Base-by-base conservation (phyloP, 2,113 vertebrate genomes). In the Spilogale gracilis region DNA sequence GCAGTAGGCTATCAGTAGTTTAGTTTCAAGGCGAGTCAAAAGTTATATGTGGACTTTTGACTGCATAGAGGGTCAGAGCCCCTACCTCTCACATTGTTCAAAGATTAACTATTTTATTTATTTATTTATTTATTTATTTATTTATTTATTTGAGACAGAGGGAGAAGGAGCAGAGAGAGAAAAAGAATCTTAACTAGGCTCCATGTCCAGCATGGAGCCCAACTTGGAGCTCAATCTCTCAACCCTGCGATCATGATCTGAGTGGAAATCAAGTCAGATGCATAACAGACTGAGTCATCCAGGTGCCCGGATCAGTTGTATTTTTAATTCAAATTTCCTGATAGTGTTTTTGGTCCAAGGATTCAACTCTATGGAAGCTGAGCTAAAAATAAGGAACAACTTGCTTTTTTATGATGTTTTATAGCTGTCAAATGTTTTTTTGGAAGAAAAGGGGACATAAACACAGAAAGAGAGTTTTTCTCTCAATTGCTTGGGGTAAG, bases 251-350 rank as follows among this genome's bases (percentile, higher is more conserved):
- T 73, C 9, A 43, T 73, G 38, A 73, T 20, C 69, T 23, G 38
- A 73, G 38, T 9, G 5, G 38, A 69, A 38, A 69, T 38, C 32
- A 69, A 69, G 67, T 38, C n/a, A 9, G 67, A 38, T 1, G 8
- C 5, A 43, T 43, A 23, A 73, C 69, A 21, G 20, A 73, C 20
- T 73, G 69, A 43, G 20, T 43, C 38, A 43, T 11, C 18, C 69
- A 23, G 20, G 38, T 11, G 38, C 20, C n/a, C 20, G 12, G 67
- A 69, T 69, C 32, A n/a, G 38, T 18, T 73, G 20, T 30, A 81
- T 91, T 89, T 96, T 86, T 61, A 87, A 94, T 74, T 83, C 84
- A 87, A 95, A 80, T 96, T 83, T 52, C 48, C 48, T 87, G 54
- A 27, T 27, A 81, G 12, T 30, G 23, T 52, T 38, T 2, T 82